Conservation (phyloP, 2,888 invertebrate species). For the Aspidiotus destructor region DNA sequence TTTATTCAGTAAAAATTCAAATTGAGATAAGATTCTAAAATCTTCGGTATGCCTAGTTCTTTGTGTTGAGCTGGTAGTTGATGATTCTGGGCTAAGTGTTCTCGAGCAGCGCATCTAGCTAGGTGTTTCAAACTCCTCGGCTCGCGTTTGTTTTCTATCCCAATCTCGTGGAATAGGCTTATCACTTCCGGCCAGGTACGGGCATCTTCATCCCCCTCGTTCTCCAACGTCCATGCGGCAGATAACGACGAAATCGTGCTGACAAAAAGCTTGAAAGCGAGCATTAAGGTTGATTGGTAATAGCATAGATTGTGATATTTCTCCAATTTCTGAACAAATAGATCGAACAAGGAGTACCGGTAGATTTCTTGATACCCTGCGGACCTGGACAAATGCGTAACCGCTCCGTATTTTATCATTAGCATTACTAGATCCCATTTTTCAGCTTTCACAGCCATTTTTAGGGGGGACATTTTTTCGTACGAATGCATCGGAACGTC, state of each 20-base stretch:
- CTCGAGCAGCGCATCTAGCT: conserved; percentile 60
- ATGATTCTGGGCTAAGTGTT: conserved; percentile 56
- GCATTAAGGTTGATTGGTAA: neutral
- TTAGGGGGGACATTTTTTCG: conserved; percentile 60
- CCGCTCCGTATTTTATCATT: conserved; percentile 48
- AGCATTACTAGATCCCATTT: conserved; percentile 65
- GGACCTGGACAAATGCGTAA: conserved; percentile 7
- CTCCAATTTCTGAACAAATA: conserved; percentile 48
- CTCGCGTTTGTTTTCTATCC: conserved; percentile 44
- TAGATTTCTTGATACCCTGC: neutral
- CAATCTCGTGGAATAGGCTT: conserved; percentile 53
- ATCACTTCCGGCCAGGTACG: neutral
- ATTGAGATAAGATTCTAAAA: neutral
- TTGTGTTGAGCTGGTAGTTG: conserved; percentile 65
- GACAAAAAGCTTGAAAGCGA: conserved; percentile 16
- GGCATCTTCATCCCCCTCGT: neutral
- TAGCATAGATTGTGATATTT: neutral
- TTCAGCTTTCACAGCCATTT: conserved; percentile 64
- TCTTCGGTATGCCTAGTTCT: conserved; percentile 52
- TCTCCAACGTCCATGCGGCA: neutral
- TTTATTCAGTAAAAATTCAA: neutral
- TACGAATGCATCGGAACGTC: conserved; percentile 76
- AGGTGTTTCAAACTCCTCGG: conserved; percentile 67
- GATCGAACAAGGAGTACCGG: conserved; percentile 23
- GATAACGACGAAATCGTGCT: conserved; percentile 13